phyloP scores from a whole-genome alignment of 2,888 invertebrate species.

The Argyresthia goedartella region DNA sequence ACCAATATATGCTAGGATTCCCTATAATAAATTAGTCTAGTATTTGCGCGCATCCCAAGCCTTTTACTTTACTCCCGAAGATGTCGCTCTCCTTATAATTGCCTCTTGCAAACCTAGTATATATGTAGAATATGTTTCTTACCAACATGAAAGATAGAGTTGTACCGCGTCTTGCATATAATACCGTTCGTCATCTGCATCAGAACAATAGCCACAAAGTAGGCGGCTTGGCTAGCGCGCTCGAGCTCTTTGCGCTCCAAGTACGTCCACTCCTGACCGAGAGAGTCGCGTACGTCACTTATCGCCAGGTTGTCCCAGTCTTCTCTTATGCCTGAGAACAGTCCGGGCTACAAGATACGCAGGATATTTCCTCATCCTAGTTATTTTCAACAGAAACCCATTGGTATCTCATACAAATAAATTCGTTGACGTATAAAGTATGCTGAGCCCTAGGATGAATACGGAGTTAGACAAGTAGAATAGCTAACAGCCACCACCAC shows the following conservation, averaged over 20 bases:
- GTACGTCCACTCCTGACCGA: conserved; percentile 83
- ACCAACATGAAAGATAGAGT: conserved; percentile 79
- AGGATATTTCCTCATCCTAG: background rate
- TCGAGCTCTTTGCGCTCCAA: conserved; percentile 75
- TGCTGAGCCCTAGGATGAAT: no score
- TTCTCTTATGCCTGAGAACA: conserved; percentile 72
- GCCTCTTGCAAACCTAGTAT: no score
- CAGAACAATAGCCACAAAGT: conserved; percentile 79
- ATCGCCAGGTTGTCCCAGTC: conserved; percentile 80
- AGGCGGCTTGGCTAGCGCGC: conserved; percentile 78
- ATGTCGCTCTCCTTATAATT: no score
- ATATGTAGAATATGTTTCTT: conserved; percentile 7
- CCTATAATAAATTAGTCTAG: no score
- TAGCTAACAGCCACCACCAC: background rate
- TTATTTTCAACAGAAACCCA: background rate
- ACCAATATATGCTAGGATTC: no score
- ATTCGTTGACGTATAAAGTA: no score
- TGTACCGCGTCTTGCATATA: conserved; percentile 80
- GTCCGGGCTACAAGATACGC: background rate
- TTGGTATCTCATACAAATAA: no score
- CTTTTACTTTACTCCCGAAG: no score
- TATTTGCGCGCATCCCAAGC: no score
- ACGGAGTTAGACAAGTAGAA: no score
- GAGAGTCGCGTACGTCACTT: conserved; percentile 77
- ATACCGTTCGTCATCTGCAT: conserved; percentile 81